phyloP scores from a whole-genome alignment of 2,888 invertebrate species.

The Cacoxenus indagator region DNA sequence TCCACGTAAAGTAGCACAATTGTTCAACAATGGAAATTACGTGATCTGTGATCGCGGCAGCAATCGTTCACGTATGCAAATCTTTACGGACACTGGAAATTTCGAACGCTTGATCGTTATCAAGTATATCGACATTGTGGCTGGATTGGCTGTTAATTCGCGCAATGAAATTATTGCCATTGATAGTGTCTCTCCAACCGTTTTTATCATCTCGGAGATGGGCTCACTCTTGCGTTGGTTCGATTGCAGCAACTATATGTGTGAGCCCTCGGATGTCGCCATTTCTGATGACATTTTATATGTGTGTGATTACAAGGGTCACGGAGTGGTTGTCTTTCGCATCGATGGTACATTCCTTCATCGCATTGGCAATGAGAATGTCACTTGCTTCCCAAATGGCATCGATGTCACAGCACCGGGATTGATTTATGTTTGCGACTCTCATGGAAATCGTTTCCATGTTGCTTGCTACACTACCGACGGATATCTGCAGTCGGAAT shows the following conservation, averaged over 20 bases:
- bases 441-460: conserved; percentile 97
- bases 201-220: conserved; percentile 92
- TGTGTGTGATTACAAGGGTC: conserved; percentile 98
- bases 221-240: conserved; percentile 96
- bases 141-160: conserved; percentile 92
- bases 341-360: conserved; percentile 92
- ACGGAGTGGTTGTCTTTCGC: conserved; percentile 96
- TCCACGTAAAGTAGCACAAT: conserved; percentile 94
- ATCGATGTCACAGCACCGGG: conserved; percentile 98
- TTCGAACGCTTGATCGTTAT: conserved; percentile 95
- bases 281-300: conserved; percentile 94
- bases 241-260: conserved; percentile 97
- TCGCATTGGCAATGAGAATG: conserved; percentile 94
- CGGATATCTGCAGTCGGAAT: conserved; percentile 89
- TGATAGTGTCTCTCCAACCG: conserved; percentile 96
- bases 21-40: conserved; percentile 87
- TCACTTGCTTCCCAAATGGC: conserved; percentile 97
- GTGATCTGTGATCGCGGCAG: conserved; percentile 98
- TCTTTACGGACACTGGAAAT: conserved; percentile 95
- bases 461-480: conserved; percentile 95
- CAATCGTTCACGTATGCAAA: conserved; percentile 96
- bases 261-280: conserved; percentile 97
- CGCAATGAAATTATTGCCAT: conserved; percentile 96
- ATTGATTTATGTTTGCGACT: conserved; percentile 97
- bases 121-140: conserved; percentile 89